phyloP scores from a whole-genome alignment of 2,113 vertebrate genomes.

The Choloepus hoffmanni region DNA sequence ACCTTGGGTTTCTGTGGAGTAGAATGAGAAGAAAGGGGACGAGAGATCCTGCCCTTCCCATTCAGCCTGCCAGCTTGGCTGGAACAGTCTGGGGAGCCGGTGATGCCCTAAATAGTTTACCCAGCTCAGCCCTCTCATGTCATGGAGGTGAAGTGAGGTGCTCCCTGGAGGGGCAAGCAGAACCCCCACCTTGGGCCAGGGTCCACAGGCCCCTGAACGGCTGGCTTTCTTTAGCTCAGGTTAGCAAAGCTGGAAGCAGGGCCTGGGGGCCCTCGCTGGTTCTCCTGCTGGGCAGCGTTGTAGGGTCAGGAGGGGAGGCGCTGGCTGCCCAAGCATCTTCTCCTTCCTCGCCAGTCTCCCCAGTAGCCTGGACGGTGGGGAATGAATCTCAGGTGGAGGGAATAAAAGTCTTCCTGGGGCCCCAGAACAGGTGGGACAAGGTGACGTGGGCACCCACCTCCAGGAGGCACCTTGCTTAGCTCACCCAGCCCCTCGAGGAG shows the following conservation, averaged over 20 bases:
- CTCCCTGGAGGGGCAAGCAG: too few species aligned
- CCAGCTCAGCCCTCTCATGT: neutral
- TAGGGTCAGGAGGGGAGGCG: neutral
- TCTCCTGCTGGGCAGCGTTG: neutral
- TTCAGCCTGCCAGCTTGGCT: neutral
- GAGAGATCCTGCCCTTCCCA: neutral
- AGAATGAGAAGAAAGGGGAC: neutral
- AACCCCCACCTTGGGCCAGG: too few species aligned
- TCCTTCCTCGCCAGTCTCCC: neutral
- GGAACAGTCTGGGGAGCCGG: neutral
- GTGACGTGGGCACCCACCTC: conserved; percentile 65
- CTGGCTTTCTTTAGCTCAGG: neutral
- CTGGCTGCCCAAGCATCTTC: neutral
- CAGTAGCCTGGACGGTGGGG: neutral
- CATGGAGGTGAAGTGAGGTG: neutral
- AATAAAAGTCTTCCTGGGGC: conserved; percentile 82
- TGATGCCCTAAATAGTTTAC: neutral
- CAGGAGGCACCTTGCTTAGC: neutral
- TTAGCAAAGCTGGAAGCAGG: neutral
- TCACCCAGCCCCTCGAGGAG: too few species aligned
- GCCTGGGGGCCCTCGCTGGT: neutral
- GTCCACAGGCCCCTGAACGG: fast-evolving
- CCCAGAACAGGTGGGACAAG: conserved; percentile 69
- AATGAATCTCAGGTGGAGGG: conserved; percentile 80
- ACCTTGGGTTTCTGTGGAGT: neutral